Conservation (phyloP, 1,140 invertebrate genomes). For the Chironomus striatipennis region DNA sequence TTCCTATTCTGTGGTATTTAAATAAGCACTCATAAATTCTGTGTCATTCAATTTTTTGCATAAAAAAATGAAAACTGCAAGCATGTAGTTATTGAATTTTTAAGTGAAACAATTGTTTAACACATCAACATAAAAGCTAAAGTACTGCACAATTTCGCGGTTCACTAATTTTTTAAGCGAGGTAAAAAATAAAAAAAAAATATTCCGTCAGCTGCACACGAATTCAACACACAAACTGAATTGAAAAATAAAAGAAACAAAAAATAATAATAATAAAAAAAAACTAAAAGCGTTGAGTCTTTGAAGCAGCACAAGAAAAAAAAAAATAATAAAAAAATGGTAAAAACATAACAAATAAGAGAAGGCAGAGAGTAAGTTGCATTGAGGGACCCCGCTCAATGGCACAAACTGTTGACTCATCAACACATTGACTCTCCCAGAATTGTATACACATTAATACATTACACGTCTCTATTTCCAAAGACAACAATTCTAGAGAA, state of each 20-base stretch:
- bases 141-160: neutral
- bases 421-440: neutral
- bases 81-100: no score
- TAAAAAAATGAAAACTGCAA: no score
- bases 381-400: neutral
- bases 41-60: no score
- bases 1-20: no score
- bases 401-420: constrained; percentile 7
- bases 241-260: neutral
- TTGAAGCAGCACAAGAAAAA: neutral
- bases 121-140: no score
- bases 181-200: neutral
- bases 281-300: neutral
- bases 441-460: no score
- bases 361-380: neutral
- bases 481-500: no score
- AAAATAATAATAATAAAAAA: no score
- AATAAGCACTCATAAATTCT: no score
- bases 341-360: neutral
- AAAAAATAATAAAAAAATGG: neutral
- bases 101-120: no score
- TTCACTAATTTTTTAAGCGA: neutral
- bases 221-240: constrained; percentile 1
- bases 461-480: no score
- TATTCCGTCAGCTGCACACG: neutral